Base-by-base conservation (phyloP, 2,888 invertebrate species). In the Lasioglossum zephyrum region DNA sequence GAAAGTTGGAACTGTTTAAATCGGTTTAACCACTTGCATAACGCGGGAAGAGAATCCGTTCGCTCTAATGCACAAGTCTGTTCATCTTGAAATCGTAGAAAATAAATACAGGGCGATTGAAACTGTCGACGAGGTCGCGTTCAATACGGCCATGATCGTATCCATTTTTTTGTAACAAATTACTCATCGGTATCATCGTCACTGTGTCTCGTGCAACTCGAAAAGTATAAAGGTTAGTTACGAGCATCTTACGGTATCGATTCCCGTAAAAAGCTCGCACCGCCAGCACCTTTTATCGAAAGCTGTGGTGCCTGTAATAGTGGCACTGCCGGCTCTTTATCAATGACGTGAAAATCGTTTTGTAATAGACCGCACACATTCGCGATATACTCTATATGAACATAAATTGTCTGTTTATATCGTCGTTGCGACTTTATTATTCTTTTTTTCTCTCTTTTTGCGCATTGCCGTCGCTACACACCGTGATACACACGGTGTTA, bases 371-470 rank as follows among this genome's bases (percentile, higher is more conserved):
- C 47, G 39, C 39, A 13, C 39, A 13, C 83, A 84, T 89, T 89
- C 82, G 81, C 80, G 89, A 79, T 69, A 81, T 57, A 73, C 72
- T 66, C 57, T 31, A 44, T 26, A 47, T 66, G 81, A 80, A 76
- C 89, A 78, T 89, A 89, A 82, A 89, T 89, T 85, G 73, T 26
- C 41, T n/a, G 4, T 87, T 89, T 89, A 87, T 73, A 81, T 63
- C 81, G 26, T 22, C 44, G 26, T 74, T 36, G 13, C 41, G 39
- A 22, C 16, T 69, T 82, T 11, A 41, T 57, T 22, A 63, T 16
- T 6, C 11, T 13, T 26, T 26, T 4, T 41, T 41, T 13, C 2
- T 11, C 70, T 11, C 9, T 69, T 9, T 36, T 31, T 5, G 66
- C 18, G 66, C 22, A 36, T 63, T 8, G 36, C 9, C 8, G 31